phyloP scores from a whole-genome alignment of 37 sponge, comb jelly and placozoan species.

The Ianthella basta region DNA sequence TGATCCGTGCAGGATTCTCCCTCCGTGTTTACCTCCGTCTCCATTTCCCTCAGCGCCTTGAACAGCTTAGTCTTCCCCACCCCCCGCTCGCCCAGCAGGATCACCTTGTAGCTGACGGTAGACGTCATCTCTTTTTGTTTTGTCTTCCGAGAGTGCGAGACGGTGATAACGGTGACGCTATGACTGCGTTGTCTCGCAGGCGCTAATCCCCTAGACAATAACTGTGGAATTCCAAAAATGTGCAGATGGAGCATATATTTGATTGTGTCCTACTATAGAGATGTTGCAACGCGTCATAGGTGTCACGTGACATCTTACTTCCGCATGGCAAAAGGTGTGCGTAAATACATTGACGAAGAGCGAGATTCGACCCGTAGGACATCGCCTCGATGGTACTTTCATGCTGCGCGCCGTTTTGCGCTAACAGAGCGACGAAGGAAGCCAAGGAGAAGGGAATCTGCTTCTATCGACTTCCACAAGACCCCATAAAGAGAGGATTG shows the following conservation, averaged over 20 bases:
- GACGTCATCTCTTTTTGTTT: background rate
- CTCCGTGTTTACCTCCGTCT: background rate
- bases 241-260: too few species aligned
- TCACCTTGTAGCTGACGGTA: background rate
- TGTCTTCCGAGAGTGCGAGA: too few species aligned
- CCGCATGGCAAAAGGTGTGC: background rate
- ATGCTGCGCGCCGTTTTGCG: slow-evolving; percentile 8
- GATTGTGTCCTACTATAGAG: too few species aligned
- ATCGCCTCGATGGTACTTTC: background rate
- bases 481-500: background rate
- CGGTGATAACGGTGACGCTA: too few species aligned
- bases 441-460: background rate
- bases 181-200: too few species aligned
- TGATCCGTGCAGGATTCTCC: too few species aligned
- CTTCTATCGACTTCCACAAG: slow-evolving; percentile 26
- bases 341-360: background rate
- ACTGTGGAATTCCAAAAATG: too few species aligned
- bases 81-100: background rate
- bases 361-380: background rate
- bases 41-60: background rate
- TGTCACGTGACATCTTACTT: too few species aligned
- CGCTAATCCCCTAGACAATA: too few species aligned
- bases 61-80: slow-evolving; percentile 3
- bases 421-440: slow-evolving; percentile 8
- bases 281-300: too few species aligned